These are phyloP conservation scores for Eucriotettix oculatus DNA, from an alignment of 2,888 invertebrate species.

Conservation along the genomic window DNA sequence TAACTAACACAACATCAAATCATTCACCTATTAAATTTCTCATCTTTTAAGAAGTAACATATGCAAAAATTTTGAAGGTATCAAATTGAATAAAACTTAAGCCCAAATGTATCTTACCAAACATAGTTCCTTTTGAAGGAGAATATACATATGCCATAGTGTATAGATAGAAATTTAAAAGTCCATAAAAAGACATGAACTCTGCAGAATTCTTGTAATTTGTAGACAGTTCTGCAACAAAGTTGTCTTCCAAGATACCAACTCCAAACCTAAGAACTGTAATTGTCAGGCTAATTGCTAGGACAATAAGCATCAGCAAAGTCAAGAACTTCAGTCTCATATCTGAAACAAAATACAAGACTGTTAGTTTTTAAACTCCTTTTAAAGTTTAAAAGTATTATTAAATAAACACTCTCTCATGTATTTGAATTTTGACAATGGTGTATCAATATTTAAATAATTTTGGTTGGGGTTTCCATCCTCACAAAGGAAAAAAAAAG, in stretches of 20 bases:
- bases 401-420: too few species aligned
- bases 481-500: too few species aligned
- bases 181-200: conserved; percentile 88
- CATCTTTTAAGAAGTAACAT: background rate
- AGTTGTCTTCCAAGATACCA: conserved; percentile 82
- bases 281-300: conserved; percentile 54
- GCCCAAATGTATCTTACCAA: conserved; percentile 42
- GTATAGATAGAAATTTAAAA: conserved; percentile 85
- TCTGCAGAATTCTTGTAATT: conserved; percentile 85
- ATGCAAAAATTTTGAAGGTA: background rate
- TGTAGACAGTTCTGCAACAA: conserved; percentile 73
- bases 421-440: too few species aligned
- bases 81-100: background rate
- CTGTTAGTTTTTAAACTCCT: too few species aligned
- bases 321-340: conserved; percentile 83
- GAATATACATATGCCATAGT: conserved; percentile 91
- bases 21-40: background rate
- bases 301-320: conserved; percentile 63
- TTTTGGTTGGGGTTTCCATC: too few species aligned
- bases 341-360: conserved; percentile 39
- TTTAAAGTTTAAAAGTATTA: too few species aligned
- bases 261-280: conserved; percentile 74
- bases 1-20: too few species aligned
- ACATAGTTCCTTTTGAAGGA: conserved; percentile 61
- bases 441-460: too few species aligned